Evolutionary conservation across 2,888 invertebrate genomes (phyloP).

Genomic region (Hemithea aestivaria): DNA sequence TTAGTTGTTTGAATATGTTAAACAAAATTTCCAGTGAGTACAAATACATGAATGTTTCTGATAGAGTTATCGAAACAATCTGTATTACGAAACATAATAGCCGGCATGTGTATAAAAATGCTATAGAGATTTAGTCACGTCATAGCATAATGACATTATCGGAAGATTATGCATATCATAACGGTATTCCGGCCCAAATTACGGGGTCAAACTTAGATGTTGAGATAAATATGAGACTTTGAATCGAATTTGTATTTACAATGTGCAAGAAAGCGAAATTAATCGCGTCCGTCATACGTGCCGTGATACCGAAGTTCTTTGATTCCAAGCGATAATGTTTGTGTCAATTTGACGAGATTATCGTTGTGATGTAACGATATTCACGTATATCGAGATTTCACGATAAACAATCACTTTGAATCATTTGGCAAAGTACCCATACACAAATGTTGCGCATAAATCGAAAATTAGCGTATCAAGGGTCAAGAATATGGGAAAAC

Average conservation of each 20-base stretch:
- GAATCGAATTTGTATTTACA: constrained; percentile 20
- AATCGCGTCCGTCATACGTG: constrained; percentile 31
- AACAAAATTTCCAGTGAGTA: too few relatives aligned
- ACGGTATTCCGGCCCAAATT: constrained; percentile 37
- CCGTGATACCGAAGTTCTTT: constrained; percentile 19
- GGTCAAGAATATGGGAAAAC: constrained; percentile 52
- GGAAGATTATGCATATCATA: constrained; percentile 37
- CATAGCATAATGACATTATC: constrained; percentile 42
- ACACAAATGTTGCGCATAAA: constrained; percentile 9
- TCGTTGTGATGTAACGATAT: constrained; percentile 45
- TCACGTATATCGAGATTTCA: constrained; percentile 41
- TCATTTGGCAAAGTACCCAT: too few relatives aligned
- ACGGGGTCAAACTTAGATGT: constrained; percentile 23
- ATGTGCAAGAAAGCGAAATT: constrained; percentile 35
- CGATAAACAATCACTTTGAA: constrained; percentile 30
- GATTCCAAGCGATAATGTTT: constrained; percentile 37
- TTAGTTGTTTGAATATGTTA: too few relatives aligned
- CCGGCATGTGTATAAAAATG: constrained; percentile 20
- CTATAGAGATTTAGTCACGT: constrained; percentile 35
- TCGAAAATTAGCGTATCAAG: constrained; percentile 21
- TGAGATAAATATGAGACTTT: constrained; percentile 21
- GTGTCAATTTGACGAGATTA: constrained; percentile 49
- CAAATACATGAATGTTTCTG: constrained; percentile 9
- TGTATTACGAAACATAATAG: constrained; percentile 25
- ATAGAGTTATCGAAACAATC: constrained; percentile 20